Percentiles rank a stretch among this genome's conserved stretches.
Evolutionary conservation across 2,113 vertebrate species (phyloP).

Genomic region (Chrysemys picta): DNA sequence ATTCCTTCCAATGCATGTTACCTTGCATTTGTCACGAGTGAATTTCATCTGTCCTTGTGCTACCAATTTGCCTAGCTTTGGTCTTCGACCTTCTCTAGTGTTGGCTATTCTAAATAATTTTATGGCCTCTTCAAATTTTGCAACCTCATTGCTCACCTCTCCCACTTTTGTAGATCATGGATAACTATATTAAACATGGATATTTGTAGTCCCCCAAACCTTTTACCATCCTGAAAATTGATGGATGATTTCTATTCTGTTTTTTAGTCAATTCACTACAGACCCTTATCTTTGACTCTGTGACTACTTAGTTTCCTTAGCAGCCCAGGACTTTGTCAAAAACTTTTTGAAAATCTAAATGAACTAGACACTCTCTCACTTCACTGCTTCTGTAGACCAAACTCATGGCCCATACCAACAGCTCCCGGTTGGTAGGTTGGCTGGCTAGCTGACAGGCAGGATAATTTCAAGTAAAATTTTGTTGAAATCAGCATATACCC

Average conservation of each 20-base stretch:
- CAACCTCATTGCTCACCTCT: neutral
- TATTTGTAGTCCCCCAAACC: neutral
- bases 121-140: neutral
- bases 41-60: neutral
- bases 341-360: neutral
- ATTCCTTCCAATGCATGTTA: neutral
- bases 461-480: neutral
- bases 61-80: neutral
- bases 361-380: too few relatives aligned
- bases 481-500: neutral
- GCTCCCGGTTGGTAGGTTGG: neutral
- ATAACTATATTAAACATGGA: neutral
- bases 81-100: neutral
- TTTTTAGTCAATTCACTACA: neutral
- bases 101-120: neutral
- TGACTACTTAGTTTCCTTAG: neutral
- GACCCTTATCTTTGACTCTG: neutral
- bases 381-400: neutral
- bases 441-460: neutral
- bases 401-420: rapidly evolving
- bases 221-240: neutral
- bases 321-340: rapidly evolving
- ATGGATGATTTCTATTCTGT: neutral
- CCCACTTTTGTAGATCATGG: rapidly evolving
- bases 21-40: neutral